Evolutionary conservation across 1,140 invertebrate genomes (phyloP).

Genomic region (Platorchestia sp.): DNA sequence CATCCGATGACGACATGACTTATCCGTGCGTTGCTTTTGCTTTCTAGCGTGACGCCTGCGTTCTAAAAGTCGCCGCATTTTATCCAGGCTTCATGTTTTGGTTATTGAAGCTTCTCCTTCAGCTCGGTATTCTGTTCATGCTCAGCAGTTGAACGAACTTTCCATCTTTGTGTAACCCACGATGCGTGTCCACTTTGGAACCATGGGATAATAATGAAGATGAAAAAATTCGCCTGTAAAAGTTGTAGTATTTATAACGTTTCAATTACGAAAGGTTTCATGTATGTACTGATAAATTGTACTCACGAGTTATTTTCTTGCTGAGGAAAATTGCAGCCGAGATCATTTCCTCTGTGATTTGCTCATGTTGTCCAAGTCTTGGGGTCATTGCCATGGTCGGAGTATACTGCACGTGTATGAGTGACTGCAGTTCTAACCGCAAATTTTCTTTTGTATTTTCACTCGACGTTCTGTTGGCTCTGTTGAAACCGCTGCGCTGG

Average conservation of each 20-base stretch:
- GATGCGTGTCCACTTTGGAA: background rate
- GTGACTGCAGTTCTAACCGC: background rate
- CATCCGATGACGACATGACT: background rate
- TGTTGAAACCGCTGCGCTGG: background rate
- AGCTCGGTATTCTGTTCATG: background rate
- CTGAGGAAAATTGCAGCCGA: background rate
- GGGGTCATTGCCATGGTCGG: constrained; percentile 21
- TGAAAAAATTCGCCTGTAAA: background rate
- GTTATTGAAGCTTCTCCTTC: background rate
- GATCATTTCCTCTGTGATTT: background rate
- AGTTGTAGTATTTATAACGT: background rate
- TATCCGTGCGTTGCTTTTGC: background rate
- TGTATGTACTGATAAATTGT: too few relatives aligned
- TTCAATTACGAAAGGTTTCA: too few relatives aligned
- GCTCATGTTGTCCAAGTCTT: background rate
- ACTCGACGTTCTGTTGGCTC: background rate
- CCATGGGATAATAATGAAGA: background rate
- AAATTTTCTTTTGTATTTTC: background rate
- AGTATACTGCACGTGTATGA: background rate
- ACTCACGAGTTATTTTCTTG: too few relatives aligned
- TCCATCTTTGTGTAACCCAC: background rate
- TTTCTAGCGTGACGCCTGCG: background rate
- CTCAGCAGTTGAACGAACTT: constrained; percentile 13
- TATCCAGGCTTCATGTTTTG: background rate
- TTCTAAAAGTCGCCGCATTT: constrained; percentile 9